Percentiles rank a stretch among this genome's conserved stretches.
These are phyloP conservation scores for Stictonetta naevosa DNA, from an alignment of 2,113 vertebrate species.

Conservation along the genomic window DNA sequence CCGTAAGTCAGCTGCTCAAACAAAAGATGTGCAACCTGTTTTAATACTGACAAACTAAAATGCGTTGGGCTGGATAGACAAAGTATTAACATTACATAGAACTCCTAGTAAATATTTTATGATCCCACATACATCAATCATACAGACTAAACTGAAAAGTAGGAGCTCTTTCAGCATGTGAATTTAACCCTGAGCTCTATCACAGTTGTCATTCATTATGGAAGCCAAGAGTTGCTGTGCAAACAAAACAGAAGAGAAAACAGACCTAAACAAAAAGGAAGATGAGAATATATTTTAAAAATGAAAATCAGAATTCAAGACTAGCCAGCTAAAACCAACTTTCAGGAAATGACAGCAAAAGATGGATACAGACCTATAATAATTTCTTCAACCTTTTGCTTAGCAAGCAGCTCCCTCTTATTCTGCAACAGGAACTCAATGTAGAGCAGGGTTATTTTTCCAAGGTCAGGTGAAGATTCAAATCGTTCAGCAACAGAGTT, in stretches of 20 bases:
- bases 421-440: conserved; percentile 86
- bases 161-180: neutral
- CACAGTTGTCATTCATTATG: neutral
- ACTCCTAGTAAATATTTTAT: neutral
- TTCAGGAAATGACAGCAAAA: conserved; percentile 26
- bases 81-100: neutral
- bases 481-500: conserved; percentile 84
- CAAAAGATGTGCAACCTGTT: neutral
- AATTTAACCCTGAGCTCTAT: neutral
- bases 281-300: neutral
- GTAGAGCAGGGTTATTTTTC: conserved; percentile 83
- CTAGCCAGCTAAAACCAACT: neutral
- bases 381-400: conserved; percentile 89
- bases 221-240: neutral
- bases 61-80: neutral
- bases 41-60: neutral
- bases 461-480: conserved; percentile 84
- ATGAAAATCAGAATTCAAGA: neutral
- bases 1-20: neutral
- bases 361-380: conserved; percentile 80
- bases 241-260: neutral
- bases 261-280: neutral
- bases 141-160: neutral
- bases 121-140: neutral
- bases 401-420: conserved; percentile 83